Percentiles rank a stretch among this genome's conserved stretches.
Evolutionary conservation across 2,797 vertebrate species (phyloP).

Genomic region (Arctocebus calabarensis): DNA sequence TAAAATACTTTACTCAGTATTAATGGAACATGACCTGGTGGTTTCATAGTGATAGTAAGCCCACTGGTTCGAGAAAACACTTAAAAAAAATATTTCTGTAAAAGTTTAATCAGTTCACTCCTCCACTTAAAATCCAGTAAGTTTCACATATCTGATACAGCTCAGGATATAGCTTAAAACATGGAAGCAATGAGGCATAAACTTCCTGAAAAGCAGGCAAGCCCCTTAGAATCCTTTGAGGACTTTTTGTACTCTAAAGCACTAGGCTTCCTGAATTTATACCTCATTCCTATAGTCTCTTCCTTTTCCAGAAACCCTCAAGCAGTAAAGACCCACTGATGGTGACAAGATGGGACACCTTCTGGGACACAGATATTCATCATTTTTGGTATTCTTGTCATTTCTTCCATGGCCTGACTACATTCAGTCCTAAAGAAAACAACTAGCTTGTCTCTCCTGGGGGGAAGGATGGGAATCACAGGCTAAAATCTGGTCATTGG

Average conservation of each 20-base stretch:
- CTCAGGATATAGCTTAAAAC: not conserved
- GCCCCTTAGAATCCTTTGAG: not conserved
- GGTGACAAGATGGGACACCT: not conserved
- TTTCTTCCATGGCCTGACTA: not conserved
- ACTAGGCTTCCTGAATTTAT: not conserved
- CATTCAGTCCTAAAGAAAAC: not conserved
- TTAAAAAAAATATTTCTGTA: not conserved
- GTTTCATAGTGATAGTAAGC: slow-evolving; percentile 12
- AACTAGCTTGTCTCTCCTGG: not conserved
- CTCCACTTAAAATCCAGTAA: not conserved
- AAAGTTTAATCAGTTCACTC: not conserved
- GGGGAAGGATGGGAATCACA: not conserved
- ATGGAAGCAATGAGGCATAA: not conserved
- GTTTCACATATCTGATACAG: not conserved
- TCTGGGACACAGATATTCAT: not conserved
- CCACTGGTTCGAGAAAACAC: not conserved
- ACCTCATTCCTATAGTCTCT: not conserved
- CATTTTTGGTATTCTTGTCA: not conserved
- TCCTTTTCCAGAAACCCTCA: not conserved
- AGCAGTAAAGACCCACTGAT: not conserved
- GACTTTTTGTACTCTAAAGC: not conserved
- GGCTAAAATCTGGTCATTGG: not conserved
- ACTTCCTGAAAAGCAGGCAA: not conserved
- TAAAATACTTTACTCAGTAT: not conserved
- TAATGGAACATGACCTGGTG: slow-evolving; percentile 23